Conservation (phyloP, 2,797 vertebrate genomes). For the Enteromius paludinosus region DNA sequence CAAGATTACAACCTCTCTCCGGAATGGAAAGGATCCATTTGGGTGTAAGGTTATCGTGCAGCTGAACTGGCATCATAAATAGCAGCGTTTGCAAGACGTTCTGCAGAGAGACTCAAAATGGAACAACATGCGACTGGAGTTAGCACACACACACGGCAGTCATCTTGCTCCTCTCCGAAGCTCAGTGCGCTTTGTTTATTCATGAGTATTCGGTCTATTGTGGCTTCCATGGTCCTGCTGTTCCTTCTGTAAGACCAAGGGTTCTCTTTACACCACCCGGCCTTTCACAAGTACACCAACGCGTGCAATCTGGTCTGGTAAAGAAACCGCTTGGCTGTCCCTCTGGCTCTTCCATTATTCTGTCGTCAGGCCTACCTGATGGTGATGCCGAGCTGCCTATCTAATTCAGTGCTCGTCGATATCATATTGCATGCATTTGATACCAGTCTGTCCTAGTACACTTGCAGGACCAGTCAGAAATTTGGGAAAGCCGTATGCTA, state of each 20-base stretch:
- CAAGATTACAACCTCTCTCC: neutral
- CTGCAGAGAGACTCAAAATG: neutral
- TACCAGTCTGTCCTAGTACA: neutral
- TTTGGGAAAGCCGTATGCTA: neutral
- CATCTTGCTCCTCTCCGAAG: constrained; percentile 65
- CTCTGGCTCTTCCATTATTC: constrained; percentile 38
- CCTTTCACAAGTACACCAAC: constrained; percentile 46
- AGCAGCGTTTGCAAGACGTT: neutral
- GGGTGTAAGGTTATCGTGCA: constrained; percentile 1
- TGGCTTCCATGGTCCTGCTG: constrained; percentile 48
- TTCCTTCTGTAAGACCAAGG: constrained; percentile 47
- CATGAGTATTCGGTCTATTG: constrained; percentile 50
- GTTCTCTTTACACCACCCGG: constrained; percentile 33
- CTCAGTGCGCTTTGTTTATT: constrained; percentile 71
- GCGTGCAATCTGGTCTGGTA: constrained; percentile 44
- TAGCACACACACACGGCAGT: constrained; percentile 63
- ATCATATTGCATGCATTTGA: constrained; percentile 37
- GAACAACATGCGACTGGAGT: constrained; percentile 2
- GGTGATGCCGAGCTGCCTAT: constrained; percentile 6
- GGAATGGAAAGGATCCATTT: constrained; percentile 14
- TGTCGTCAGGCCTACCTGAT: constrained; percentile 41
- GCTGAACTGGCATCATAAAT: neutral
- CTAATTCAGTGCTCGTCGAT: constrained; percentile 3
- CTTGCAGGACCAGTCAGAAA: neutral
- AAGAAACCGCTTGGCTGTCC: constrained; percentile 25